Evolutionary conservation across 2,797 vertebrate genomes (phyloP), one percentile per base, ranked within the genome.

Genomic region (Tarsius wallacei): DNA sequence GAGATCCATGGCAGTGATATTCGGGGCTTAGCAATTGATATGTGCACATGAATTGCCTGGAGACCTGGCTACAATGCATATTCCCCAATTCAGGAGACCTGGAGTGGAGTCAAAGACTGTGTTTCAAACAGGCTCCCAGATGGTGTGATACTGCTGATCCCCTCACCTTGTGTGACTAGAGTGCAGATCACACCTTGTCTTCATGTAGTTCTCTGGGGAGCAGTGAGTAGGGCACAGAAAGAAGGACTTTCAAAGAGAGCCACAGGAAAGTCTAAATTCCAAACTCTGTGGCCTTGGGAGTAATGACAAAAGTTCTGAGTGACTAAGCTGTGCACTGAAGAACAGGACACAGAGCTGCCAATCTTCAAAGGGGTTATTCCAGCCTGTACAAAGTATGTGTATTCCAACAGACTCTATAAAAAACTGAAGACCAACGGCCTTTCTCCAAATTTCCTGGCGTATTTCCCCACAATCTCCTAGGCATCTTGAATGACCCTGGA

Each of bases 231-330:
- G 28, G 28, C 64, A 2, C 64, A 13, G 9, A 33, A 9, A 83
- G 59, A 82, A 87, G 47, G 73, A 84, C 53, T 49, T 93, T 3
- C 11, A 63, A 92, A 8, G 26, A 63, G 2, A 9, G 61, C 19
- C 26, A 47, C 16, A 42, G 51, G 82, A 49, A 90, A 93, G 57
- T 24, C 86, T 84, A 81, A 94, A 17, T 22, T 6, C 42, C 83
- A 86, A 61, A 66, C 21, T 28, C 36, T 7, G 63, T 53, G 51
- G 15, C 61, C 17, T 2, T 12, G 12, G 61, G 24, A 70, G 11
- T 28, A 14, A 55, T 1, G 49, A 57, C 74, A 31, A 7, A 66
- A 16, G 12, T 73, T 88, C 24, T 15, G 24, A 17, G 85, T 12
- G 59, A n/a, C 42, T 74, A 71, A 66, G 13, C 19, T 51, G 22